Base-by-base conservation (phyloP, 1,140 invertebrate species). In the Chelonus insularis region DNA sequence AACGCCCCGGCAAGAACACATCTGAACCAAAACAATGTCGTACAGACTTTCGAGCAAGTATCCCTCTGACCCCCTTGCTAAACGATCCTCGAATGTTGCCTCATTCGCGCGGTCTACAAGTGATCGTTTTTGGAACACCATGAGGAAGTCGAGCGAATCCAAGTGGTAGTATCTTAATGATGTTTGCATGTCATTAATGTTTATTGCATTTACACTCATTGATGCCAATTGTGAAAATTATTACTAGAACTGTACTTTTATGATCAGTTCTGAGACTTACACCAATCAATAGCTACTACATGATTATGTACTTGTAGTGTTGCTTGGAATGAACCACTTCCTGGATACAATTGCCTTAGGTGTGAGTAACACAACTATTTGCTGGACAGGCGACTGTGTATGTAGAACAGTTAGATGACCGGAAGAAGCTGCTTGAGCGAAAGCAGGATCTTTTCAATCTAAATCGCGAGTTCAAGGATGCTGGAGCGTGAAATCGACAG, bases 21-120 rank as follows among this genome's bases (percentile, higher is more conserved):
- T 72, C 68, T 76, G 67, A 74, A 79, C 71, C 76, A 76, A 80
- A 78, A 80, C 78, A 79, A 79, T 78, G 72, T 70, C 71, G 72
- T 77, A 77, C 69, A 75, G 72, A 67, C 74, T 69, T 65, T 66
- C 72, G 75, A 70, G 70, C 69, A 73, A 78, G 74, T 75, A 80
- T 77, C 76, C 72, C 68, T 75, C 71, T 78, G 79, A 82, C 79
- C 80, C 65, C 41, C 64, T 78, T 82, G 74, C 72, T 70, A 78
- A 75, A 71, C 66, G 62, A 75, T 65, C 69, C 72, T 62, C 57
- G 60, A 57, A 60, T 36, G 34, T 34, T 60, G 54, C 16, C 56
- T 65, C 48, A 57, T 54, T 60, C 37, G 23, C 50, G 36, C 58
- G 1, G 18, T n/a, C 41, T 20, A 45, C 36, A 39, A 36, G 12